Evolutionary conservation across 2,113 vertebrate species (phyloP).

Genomic region (Enhydra lutris): DNA sequence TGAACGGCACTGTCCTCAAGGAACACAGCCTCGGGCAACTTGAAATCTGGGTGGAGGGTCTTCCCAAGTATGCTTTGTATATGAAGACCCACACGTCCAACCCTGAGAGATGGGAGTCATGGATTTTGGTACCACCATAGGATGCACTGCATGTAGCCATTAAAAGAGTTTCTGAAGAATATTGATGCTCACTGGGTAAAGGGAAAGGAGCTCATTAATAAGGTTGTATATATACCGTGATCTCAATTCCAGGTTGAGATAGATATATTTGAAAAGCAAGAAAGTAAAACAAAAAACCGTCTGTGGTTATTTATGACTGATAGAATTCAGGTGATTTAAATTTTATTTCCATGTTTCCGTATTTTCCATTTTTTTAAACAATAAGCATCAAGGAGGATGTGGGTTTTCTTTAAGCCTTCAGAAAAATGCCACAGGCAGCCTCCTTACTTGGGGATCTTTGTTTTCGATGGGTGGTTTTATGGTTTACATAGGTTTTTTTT

Average conservation of each 20-base stretch:
- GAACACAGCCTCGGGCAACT: neutral
- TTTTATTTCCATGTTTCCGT: neutral
- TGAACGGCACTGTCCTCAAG: neutral
- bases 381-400: neutral
- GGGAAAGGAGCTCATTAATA: neutral
- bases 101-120: too few relatives aligned
- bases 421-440: neutral
- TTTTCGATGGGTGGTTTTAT: neutral
- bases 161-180: neutral
- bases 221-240: neutral
- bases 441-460: neutral
- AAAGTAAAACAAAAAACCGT: neutral
- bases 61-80: neutral
- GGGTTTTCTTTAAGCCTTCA: neutral
- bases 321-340: neutral
- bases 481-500: slow-evolving; percentile 6
- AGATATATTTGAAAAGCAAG: neutral
- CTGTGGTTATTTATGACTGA: neutral
- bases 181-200: neutral
- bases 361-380: neutral
- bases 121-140: neutral
- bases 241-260: neutral
- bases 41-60: neutral
- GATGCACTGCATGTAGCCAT: neutral
- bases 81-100: neutral